Evolutionary conservation across 2,113 vertebrate species (phyloP).

Genomic region (Gorsachius goisagi): DNA sequence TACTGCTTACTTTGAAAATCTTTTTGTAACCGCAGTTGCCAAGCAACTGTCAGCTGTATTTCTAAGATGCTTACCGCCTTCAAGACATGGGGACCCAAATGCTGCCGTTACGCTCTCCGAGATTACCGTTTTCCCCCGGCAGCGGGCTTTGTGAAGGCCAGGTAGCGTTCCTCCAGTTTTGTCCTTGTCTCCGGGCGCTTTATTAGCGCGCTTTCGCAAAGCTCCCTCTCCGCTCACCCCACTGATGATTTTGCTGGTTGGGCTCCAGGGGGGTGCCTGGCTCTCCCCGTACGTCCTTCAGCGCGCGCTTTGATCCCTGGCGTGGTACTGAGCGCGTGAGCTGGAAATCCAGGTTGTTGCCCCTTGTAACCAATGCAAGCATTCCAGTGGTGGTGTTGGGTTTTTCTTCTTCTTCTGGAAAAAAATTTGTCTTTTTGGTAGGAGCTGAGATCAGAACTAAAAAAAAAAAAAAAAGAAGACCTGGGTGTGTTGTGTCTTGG

Average conservation of each 20-base stretch:
- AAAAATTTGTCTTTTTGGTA: neutral
- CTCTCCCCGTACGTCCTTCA: neutral
- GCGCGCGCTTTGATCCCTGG: neutral
- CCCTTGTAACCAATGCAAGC: neutral
- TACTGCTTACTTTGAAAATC: slow-evolving; percentile 30
- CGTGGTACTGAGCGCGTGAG: fast-evolving
- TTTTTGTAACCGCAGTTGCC: slow-evolving; percentile 37
- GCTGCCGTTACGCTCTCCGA: neutral
- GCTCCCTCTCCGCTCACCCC: neutral
- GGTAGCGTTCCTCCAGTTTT: neutral
- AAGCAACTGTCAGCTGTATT: slow-evolving; percentile 44
- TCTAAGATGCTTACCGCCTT: neutral
- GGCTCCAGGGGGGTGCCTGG: fast-evolving
- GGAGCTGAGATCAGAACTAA: neutral
- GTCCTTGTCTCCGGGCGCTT: neutral
- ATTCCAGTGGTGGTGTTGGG: neutral
- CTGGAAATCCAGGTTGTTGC: neutral
- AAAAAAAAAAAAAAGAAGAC: neutral
- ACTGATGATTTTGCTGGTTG: neutral
- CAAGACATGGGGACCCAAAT: neutral
- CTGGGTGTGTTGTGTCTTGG: neutral
- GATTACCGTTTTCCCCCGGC: neutral
- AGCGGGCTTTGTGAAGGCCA: neutral
- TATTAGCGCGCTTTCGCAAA: neutral
- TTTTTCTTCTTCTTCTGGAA: neutral